These are phyloP conservation scores for Microctonus hyperodae DNA, from an alignment of 2,888 invertebrate genomes.

Conservation along the genomic window DNA sequence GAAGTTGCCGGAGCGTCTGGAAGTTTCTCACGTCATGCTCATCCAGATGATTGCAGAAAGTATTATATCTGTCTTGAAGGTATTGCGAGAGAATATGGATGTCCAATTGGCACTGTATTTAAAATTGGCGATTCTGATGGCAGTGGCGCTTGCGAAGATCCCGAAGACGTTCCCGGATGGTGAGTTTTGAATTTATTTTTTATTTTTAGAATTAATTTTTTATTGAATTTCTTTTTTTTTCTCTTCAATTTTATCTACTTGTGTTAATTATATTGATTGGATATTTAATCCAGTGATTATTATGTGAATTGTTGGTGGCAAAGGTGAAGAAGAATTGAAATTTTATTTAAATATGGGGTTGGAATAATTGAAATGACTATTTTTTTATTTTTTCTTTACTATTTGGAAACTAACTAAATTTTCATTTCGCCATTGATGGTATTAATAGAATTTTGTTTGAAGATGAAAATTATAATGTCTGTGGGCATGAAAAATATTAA, in stretches of 20 bases:
- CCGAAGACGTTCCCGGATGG: constrained; percentile 96
- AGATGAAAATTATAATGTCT: neutral
- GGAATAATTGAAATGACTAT: neutral
- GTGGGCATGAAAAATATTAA: constrained; percentile 15
- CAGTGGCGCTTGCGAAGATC: constrained; percentile 92
- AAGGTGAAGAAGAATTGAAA: neutral
- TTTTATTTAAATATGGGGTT: neutral
- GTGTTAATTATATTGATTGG: neutral
- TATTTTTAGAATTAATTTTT: no score
- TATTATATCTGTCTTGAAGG: constrained; percentile 95
- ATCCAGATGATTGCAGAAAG: constrained; percentile 93
- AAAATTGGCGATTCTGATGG: constrained; percentile 91
- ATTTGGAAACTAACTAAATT: constrained; percentile 12
- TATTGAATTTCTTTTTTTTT: neutral
- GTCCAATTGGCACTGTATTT: constrained; percentile 95
- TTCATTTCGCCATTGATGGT: neutral
- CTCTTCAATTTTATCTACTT: neutral
- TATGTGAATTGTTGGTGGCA: neutral
- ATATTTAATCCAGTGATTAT: neutral
- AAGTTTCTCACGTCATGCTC: constrained; percentile 93
- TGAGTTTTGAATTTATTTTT: constrained; percentile 65
- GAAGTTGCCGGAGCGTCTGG: constrained; percentile 80
- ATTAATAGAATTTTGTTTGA: neutral
- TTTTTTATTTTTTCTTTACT: neutral
- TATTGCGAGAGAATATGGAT: constrained; percentile 91